These are phyloP conservation scores for Coleophora flavipennella DNA, from an alignment of 2,888 invertebrate genomes.

Conservation along the genomic window DNA sequence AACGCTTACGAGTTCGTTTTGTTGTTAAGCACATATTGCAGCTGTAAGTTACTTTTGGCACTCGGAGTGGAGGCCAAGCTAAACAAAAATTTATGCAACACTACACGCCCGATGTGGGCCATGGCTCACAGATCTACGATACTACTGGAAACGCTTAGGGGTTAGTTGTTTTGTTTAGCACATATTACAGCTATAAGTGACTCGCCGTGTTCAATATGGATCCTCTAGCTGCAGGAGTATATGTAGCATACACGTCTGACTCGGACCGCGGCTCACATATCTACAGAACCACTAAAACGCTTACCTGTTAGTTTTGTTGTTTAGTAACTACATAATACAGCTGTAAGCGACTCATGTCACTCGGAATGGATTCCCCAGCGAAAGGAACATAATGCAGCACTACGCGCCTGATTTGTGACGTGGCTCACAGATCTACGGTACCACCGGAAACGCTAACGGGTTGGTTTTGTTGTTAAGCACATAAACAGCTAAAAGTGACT, in stretches of 20 bases:
- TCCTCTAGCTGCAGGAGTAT: conserved; percentile 64
- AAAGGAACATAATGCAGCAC: conserved; percentile 65
- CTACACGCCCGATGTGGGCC: conserved; percentile 65
- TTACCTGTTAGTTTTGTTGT: conserved; percentile 41
- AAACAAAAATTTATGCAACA: conserved; percentile 65
- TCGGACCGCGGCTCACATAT: conserved; percentile 66
- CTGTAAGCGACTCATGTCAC: conserved; percentile 17
- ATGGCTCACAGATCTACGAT: conserved; percentile 64
- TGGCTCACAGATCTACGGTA: conserved; percentile 63
- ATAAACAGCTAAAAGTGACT: neutral
- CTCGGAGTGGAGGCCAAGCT: conserved; percentile 67
- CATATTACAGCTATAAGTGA: neutral
- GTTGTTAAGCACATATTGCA: no score
- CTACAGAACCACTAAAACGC: conserved; percentile 54
- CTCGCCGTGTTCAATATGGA: conserved; percentile 56
- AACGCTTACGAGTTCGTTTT: conserved; percentile 53
- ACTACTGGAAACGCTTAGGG: conserved; percentile 56
- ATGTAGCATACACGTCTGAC: conserved; percentile 70
- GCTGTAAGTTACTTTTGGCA: conserved; percentile 17
- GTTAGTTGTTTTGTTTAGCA: conserved; percentile 23
- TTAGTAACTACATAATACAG: neutral
- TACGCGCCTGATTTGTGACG: conserved; percentile 67
- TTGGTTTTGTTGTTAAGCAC: conserved; percentile 19
- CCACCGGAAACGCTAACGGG: conserved; percentile 57
- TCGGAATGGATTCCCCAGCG: conserved; percentile 69